Base-by-base conservation (phyloP, 2,888 invertebrate species). In the Drosophila affinis region DNA sequence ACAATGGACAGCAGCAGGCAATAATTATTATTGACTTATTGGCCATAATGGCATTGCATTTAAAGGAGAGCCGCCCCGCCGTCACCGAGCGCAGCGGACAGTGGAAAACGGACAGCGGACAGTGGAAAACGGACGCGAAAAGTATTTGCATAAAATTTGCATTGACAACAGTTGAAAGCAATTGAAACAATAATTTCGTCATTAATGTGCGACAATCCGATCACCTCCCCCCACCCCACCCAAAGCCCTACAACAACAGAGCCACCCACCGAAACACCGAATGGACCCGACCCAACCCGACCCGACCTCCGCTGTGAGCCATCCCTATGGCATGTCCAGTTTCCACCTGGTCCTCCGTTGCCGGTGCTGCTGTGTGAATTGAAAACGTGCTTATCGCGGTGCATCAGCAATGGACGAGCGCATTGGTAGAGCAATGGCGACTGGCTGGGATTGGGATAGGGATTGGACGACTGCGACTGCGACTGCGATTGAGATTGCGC, bases 121-220 rank as follows among this genome's bases (percentile, higher is more conserved):
- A 0, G 3, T 10, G 62, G 49, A 67, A 49, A 67, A 52, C 60
- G 51, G 24, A 71, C 69, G 56, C 62, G 69, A 72, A 79, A 82
- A 80, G 79, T 81, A 86, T 88, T 86, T 86, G 86, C 86, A 86
- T 86, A 86, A 88, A 86, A 88, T 86, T 86, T 87, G 87, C 86
- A 86, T 89, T 87, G 86, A 84, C 86, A 88, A 84, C 86, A 78
- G 89, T 88, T 86, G 86, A 86, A 86, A 86, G 85, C 89, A 88
- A 88, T 88, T 86, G 89, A 85, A 85, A 85, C 82, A 89, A 90
- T 89, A 87, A 90, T 89, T 89, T 90, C 76, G 81, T 85, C 89
- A 87, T 90, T 90, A 89, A 88, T 82, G 77, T 81, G 77, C 87
- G 84, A 79, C 81, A 82, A 82, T 83, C 77, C 80, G 61, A 61